phyloP scores from a whole-genome alignment of 2,797 vertebrate species.

The Smutsia temminckii region DNA sequence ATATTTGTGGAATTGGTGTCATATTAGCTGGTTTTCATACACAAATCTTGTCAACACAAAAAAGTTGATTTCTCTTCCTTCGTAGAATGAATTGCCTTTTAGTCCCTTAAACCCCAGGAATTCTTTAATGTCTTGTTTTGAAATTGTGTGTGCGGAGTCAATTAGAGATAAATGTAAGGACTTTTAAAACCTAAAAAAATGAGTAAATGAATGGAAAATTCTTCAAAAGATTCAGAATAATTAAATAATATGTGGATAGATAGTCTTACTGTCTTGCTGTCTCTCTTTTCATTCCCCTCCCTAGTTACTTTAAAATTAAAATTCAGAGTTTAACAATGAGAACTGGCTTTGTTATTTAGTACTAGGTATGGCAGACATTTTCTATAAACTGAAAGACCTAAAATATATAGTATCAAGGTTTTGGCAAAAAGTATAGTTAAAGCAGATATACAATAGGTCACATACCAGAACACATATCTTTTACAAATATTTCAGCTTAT shows the following conservation, averaged over 20 bases:
- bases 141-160: constrained; percentile 78
- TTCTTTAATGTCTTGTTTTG: constrained; percentile 73
- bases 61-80: constrained; percentile 66
- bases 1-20: constrained; percentile 72
- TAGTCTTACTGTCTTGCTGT: not conserved
- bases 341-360: not conserved
- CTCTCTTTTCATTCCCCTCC: not conserved
- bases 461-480: not conserved
- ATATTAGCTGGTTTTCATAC: constrained; percentile 65
- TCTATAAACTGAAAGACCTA: not conserved
- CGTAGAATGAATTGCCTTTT: constrained; percentile 61
- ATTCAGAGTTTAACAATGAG: constrained; percentile 5
- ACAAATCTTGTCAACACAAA: constrained; percentile 74
- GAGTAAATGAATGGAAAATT: constrained; percentile 60
- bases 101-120: constrained; percentile 51
- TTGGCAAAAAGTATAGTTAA: not conserved
- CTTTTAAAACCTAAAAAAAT: constrained; percentile 64
- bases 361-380: not conserved
- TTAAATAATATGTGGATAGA: constrained; percentile 14
- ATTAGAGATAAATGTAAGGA: constrained; percentile 64
- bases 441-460: not conserved
- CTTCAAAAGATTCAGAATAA: constrained; percentile 57
- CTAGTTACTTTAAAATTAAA: constrained; percentile 43
- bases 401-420: not conserved
- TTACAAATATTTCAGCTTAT: constrained; percentile 16